Evolutionary conservation across 2,797 vertebrate species (phyloP).

Genomic region (Salarias fasciatus): DNA sequence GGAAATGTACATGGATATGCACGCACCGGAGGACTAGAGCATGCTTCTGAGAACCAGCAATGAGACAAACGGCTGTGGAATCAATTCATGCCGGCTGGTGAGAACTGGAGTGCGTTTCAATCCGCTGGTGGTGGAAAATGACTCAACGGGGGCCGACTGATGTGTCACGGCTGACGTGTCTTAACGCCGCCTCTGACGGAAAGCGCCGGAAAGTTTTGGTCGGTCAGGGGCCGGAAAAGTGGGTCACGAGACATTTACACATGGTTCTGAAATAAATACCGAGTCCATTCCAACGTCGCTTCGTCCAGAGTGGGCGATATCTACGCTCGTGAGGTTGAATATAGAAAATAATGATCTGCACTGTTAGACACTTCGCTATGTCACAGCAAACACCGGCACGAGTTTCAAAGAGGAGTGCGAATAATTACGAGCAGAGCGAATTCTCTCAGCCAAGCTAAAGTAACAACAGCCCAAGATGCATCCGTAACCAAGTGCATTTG

Average conservation of each 20-base stretch:
- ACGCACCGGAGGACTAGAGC: constrained; percentile 50
- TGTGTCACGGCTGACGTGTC: constrained; percentile 54
- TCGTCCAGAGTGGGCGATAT: not conserved
- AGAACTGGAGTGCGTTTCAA: constrained; percentile 40
- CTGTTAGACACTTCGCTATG: constrained; percentile 22
- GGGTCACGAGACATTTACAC: constrained; percentile 54
- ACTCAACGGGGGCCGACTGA: constrained; percentile 44
- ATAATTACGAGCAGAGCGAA: constrained; percentile 48
- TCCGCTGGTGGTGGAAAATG: constrained; percentile 44
- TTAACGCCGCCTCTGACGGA: constrained; percentile 34
- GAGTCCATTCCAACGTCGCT: not conserved
- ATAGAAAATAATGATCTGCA: constrained; percentile 2
- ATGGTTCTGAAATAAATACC: constrained; percentile 1
- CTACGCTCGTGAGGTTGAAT: constrained; percentile 2
- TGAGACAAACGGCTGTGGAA: constrained; percentile 49
- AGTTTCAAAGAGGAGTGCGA: constrained; percentile 23
- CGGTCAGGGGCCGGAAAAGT: constrained; percentile 52
- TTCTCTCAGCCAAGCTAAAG: constrained; percentile 58
- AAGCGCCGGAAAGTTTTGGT: constrained; percentile 29
- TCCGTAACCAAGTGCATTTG: constrained; percentile 52
- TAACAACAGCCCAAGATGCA: constrained; percentile 60
- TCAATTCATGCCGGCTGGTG: constrained; percentile 52
- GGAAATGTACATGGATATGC: constrained; percentile 52
- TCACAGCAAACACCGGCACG: constrained; percentile 46
- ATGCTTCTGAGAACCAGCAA: constrained; percentile 55